Evolutionary conservation across 2,113 vertebrate genomes (phyloP), one percentile per base, ranked within the genome.

Genomic region (Peromyscus polionotus): DNA sequence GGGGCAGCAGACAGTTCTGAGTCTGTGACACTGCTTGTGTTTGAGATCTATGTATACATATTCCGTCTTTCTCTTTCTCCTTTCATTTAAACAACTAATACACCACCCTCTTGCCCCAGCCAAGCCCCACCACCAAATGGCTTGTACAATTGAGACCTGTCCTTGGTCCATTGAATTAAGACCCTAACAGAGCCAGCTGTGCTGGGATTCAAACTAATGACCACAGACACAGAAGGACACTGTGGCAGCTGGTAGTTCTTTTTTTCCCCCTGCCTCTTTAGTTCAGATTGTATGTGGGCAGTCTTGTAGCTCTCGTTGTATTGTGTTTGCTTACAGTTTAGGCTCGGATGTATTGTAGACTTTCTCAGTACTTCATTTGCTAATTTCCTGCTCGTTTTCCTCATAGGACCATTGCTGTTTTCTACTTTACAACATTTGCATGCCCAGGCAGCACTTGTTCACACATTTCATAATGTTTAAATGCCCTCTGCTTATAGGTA

Each of bases 151-250:
- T 97, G 98, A 97, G 96, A 98, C 97, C 98, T 98, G 98, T 97
- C 98, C 97, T 98, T 98, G 98, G 97, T 98, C 97, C 98, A 97
- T 97, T 98, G 98, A 98, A 98, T 98, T 98, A 98, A 98, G 98
- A 98, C 96, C 97, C 97, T 98, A 97, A 96, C 98, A 91, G 96
- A 98, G 98, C 98, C 98, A 98, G 98, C 98, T 98, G 98, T 98
- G 98, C 98, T 98, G 98, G 98, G 98, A 98, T 98, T 98, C 98
- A 98, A 97, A 98, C 98, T 98, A 98, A 98, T 98, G 98, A 98
- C 98, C 98, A 96, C 98, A 98, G 98, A 98, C 98, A 96, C 98
- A 98, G 98, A 98, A 98, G 98, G 98, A 98, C 98, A 98, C 97
- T 92, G 98, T 98, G 98, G 98, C 98, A 98, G 98, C 98, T 98